These are phyloP conservation scores for Pseudopodoces humilis DNA, from an alignment of 2,113 vertebrate genomes.

Conservation along the genomic window DNA sequence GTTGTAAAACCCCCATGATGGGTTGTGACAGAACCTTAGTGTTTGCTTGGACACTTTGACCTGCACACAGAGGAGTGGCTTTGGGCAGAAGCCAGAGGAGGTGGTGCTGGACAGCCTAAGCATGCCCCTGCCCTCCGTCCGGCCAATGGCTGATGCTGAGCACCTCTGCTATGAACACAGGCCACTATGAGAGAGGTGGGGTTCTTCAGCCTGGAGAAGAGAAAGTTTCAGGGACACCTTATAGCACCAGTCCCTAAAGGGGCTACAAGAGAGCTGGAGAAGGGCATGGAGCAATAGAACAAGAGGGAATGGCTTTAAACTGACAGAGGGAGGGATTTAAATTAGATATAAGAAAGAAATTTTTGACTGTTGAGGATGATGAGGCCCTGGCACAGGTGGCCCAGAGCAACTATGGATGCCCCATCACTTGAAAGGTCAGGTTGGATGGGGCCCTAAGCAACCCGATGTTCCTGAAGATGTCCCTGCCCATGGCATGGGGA, in stretches of 20 bases:
- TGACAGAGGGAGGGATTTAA: not conserved
- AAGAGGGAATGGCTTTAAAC: not conserved
- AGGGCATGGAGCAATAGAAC: not conserved
- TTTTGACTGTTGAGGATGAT: not conserved
- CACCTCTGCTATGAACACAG: not conserved
- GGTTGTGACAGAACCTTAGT: not conserved
- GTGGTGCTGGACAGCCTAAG: not conserved
- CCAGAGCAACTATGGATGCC: not conserved
- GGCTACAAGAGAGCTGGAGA: not conserved
- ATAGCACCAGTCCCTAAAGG: not conserved
- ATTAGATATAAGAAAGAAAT: not conserved
- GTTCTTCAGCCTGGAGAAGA: not conserved
- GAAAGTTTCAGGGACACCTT: not conserved
- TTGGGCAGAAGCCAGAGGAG: not conserved
- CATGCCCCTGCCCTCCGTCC: not conserved
- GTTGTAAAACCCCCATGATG: not conserved
- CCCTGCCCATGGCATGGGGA: fast-evolving
- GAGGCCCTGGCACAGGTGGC: not conserved
- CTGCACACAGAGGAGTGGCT: not conserved
- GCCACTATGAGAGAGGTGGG: not conserved
- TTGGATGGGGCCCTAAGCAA: not conserved
- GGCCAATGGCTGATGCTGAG: not conserved
- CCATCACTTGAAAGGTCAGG: not conserved
- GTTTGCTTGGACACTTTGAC: not conserved
- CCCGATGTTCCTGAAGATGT: not conserved